Conservation (phyloP, 2,797 vertebrate species). For the Furcifer pardalis region DNA sequence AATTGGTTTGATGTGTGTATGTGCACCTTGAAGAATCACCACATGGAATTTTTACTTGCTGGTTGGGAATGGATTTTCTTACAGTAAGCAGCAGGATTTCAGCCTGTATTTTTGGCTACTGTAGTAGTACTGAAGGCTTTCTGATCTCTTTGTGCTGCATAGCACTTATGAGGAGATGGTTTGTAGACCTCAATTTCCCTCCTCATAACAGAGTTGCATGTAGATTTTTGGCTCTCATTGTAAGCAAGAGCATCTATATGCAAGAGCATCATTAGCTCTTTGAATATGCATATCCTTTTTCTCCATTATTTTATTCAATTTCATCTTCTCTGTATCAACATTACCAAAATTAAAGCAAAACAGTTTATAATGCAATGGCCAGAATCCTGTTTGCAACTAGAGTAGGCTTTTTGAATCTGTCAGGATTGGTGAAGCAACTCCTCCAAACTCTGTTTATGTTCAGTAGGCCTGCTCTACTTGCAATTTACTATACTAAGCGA, state of each 20-base stretch:
- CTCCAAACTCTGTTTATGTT: too few species aligned
- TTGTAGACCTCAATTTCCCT: not conserved
- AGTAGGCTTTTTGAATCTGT: too few species aligned
- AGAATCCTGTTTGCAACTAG: too few species aligned
- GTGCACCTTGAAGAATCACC: too few species aligned
- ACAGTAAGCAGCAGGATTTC: too few species aligned
- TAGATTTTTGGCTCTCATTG: not conserved
- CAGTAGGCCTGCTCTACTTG: too few species aligned
- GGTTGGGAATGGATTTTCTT: too few species aligned
- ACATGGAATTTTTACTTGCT: too few species aligned
- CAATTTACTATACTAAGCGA: too few species aligned
- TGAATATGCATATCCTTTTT: not conserved
- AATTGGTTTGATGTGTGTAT: too few species aligned
- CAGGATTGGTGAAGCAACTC: too few species aligned
- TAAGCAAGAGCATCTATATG: not conserved
- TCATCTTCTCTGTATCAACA: not conserved
- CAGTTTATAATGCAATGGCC: not conserved
- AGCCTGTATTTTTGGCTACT: not conserved
- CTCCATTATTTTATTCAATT: not conserved
- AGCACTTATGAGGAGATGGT: not conserved
- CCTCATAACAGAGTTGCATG: not conserved
- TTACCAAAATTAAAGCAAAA: not conserved
- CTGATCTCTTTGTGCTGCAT: not conserved
- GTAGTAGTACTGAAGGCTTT: not conserved
- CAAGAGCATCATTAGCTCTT: not conserved